phyloP scores from a whole-genome alignment of 2,888 invertebrate genomes.

The Epicampocera succincta region DNA sequence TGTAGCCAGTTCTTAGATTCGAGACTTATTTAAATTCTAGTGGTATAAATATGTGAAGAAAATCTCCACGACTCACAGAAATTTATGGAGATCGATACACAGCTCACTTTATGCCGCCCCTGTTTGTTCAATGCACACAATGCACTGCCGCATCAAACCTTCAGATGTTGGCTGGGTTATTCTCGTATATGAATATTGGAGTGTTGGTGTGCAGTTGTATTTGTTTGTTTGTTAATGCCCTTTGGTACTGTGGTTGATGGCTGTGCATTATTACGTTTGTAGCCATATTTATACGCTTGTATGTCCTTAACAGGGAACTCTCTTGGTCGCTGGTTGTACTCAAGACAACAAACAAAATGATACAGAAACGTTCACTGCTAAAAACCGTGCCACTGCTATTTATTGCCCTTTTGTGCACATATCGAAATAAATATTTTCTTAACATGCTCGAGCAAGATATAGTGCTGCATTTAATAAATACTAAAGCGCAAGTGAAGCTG shows the following conservation, averaged over 20 bases:
- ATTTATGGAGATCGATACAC: too few relatives aligned
- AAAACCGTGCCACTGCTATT: background rate
- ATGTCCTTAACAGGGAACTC: conserved; percentile 3
- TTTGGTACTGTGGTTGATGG: conserved; percentile 49
- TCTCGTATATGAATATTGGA: too few relatives aligned
- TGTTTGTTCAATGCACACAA: too few relatives aligned
- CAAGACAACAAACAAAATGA: conserved; percentile 62
- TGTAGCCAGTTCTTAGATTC: too few relatives aligned
- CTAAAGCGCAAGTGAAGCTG: background rate
- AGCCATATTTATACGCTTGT: conserved; percentile 46
- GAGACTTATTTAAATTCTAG: too few relatives aligned
- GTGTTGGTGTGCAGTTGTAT: conserved; percentile 5
- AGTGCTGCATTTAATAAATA: conserved; percentile 18
- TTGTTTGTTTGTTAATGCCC: conserved; percentile 48
- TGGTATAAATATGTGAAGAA: too few relatives aligned
- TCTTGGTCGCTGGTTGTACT: background rate
- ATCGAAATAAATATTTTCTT: background rate
- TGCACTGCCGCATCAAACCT: too few relatives aligned
- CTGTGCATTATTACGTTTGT: conserved; percentile 28
- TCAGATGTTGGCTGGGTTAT: too few relatives aligned
- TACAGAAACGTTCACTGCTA: conserved; percentile 10
- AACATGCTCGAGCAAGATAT: background rate
- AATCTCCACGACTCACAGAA: too few relatives aligned
- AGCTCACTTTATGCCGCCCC: too few relatives aligned
- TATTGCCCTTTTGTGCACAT: background rate